Evolutionary conservation across 2,888 invertebrate species (phyloP).

Genomic region (Mechanitis messenoides): DNA sequence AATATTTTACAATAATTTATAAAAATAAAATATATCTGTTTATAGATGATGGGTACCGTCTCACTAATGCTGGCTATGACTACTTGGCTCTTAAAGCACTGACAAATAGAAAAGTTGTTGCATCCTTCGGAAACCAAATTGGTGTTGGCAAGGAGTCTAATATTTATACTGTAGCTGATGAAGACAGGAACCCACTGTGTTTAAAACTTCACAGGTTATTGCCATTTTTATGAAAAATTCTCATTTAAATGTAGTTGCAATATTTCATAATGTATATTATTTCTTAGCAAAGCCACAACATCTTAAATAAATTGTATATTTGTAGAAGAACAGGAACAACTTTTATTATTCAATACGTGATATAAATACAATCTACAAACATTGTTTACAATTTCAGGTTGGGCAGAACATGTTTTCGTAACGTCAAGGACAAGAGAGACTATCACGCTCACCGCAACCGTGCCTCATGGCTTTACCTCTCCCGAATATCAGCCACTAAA

Average conservation of each 20-base stretch:
- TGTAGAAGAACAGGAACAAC: no score
- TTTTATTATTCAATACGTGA: no score
- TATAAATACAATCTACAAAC: background rate
- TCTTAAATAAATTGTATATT: no score
- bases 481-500: slow-evolving; percentile 96
- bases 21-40: slow-evolving; percentile 2
- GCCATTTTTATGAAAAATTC: slow-evolving; percentile 1
- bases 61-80: slow-evolving; percentile 98
- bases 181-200: slow-evolving; percentile 87
- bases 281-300: no score
- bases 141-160: slow-evolving; percentile 99
- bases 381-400: slow-evolving; percentile 71
- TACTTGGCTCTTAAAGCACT: slow-evolving; percentile 95
- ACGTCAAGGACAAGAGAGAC: slow-evolving; percentile 96
- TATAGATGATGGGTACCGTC: slow-evolving; percentile 94
- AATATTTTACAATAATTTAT: no score
- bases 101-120: slow-evolving; percentile 84
- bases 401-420: slow-evolving; percentile 97
- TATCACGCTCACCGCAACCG: slow-evolving; percentile 94
- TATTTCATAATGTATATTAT: no score
- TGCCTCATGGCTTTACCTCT: slow-evolving; percentile 97
- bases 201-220: slow-evolving; percentile 90
- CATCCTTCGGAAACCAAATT: slow-evolving; percentile 97
- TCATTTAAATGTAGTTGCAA: background rate
- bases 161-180: slow-evolving; percentile 91